These are phyloP conservation scores for human (Homo sapiens) DNA, from an alignment of 2,113 vertebrate species.

Conservation along the genomic window GRCh38 chr12:61404001-61404500, in stretches of 20 bases:
- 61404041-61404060: background rate
- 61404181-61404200: background rate
- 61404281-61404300: background rate
- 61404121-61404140: background rate
- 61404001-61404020: background rate
- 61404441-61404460: background rate
- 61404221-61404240: background rate
- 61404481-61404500: background rate
- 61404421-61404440: background rate
- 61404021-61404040: background rate
- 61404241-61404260: background rate
- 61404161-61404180: background rate
- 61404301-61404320: background rate
- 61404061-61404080: background rate
- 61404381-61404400: background rate
- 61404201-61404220: background rate
- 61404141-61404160: background rate
- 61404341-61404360: background rate
- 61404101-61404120: background rate
- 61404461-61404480: background rate
- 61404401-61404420: background rate
- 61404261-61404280: background rate
- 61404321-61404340: background rate
- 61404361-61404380: background rate
- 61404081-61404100: background rate